Conservation (phyloP, 2,113 vertebrate species). For the Neolamprologus tretocephalus region DNA sequence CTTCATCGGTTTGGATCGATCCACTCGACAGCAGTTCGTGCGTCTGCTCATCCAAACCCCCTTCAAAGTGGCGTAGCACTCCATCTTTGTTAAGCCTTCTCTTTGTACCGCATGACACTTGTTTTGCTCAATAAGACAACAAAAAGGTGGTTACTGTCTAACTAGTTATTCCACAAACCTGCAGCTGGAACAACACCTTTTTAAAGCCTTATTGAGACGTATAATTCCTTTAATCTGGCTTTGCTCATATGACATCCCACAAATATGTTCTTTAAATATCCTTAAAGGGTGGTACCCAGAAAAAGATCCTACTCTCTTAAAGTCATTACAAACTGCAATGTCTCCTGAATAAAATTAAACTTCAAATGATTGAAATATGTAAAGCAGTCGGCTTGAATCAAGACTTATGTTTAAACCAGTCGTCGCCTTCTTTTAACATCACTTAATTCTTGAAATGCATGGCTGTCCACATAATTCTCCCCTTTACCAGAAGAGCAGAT, state of each 20-base stretch:
- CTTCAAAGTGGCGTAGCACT: background rate
- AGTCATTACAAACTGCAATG: background rate
- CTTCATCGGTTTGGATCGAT: slow-evolving; percentile 1
- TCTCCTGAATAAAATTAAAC: background rate
- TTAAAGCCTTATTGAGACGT: background rate
- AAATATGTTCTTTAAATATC: background rate
- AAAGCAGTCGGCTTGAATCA: background rate
- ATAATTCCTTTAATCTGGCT: slow-evolving; percentile 2
- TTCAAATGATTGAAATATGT: background rate
- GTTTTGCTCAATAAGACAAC: background rate
- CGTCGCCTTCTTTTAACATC: background rate
- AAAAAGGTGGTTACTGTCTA: background rate
- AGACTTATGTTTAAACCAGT: background rate
- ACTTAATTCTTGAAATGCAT: background rate
- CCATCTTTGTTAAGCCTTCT: background rate
- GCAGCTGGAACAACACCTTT: background rate
- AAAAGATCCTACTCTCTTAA: background rate
- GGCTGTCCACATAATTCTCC: background rate
- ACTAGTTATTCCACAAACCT: background rate
- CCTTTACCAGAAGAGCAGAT: background rate
- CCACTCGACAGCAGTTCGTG: background rate
- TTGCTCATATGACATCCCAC: background rate
- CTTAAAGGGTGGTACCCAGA: background rate
- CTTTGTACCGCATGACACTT: background rate
- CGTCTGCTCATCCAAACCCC: background rate